Evolutionary conservation across 1,140 invertebrate genomes (phyloP), one percentile per base, ranked within the genome.

Genomic region (Trissolcus basalis): DNA sequence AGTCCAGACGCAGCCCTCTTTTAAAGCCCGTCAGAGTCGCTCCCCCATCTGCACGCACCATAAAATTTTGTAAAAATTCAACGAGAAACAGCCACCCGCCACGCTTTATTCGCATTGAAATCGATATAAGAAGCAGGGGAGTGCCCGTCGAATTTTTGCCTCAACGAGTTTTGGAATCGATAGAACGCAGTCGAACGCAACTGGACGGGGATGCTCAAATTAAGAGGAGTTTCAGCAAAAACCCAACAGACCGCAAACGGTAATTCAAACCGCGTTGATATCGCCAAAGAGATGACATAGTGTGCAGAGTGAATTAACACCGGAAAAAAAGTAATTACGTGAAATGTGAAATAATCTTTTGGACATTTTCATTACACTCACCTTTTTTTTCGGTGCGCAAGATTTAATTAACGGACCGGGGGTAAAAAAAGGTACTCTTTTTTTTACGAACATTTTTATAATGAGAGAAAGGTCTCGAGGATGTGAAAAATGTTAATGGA

Each of bases 161-260:
- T 58, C 71, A 68, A 68, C 56, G 45, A 74, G 58, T 74, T 74
- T 74, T 63, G 71, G 45, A 74, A 74, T 68, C 63, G 63, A 74
- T 68, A 68, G 55, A 5, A 61, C 43, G 36, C 54, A 60, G 69
- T 13, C 47, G 45, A 54, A 48, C 61, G 50, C 48, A 50, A 61
- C 61, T 64, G 61, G 56, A 72, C 59, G 50, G 56, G 70, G 43
- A 53, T 43, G 50, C 32, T 45, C 53, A 32, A 74, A 74, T 74
- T 68, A 74, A 74, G 53, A 67, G 71, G 53, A 74, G 61, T 67
- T 67, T 73, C 27, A 67, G 51, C 56, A 47, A 67, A 72, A 67
- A 58, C 10, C 19, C 56, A 55, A 27, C 63, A 39, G 41, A 74
- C 63, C 58, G 63, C 71, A 54, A 68, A 63, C 58, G 39, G 43